phyloP scores from a whole-genome alignment of 2,797 vertebrate species.

The Anisognathus igniventris region DNA sequence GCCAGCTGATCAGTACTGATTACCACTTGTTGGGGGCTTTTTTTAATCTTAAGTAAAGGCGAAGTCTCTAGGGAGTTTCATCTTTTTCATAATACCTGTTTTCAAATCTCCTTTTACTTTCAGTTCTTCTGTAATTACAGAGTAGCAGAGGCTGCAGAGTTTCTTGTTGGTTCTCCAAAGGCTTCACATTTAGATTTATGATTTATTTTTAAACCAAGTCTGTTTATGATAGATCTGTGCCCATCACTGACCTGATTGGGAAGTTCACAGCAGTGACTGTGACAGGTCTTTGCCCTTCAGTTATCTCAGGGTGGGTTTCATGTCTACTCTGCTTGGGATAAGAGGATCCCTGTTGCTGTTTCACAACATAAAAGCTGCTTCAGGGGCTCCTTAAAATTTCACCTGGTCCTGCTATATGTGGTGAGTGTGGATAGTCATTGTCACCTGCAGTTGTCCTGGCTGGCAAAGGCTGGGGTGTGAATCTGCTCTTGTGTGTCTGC shows the following conservation, averaged over 20 bases:
- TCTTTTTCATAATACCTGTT: background rate
- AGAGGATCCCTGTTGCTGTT: background rate
- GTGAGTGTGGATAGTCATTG: background rate
- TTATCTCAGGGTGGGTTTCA: background rate
- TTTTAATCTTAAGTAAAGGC: background rate
- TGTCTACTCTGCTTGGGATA: too few species aligned
- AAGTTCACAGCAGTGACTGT: background rate
- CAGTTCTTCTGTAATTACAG: background rate
- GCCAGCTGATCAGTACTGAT: background rate
- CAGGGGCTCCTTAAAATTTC: background rate
- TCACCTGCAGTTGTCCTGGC: background rate
- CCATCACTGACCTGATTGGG: background rate
- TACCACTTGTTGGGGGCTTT: background rate
- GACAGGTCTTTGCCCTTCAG: background rate
- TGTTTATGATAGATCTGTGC: background rate
- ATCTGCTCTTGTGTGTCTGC: background rate
- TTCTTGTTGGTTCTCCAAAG: background rate
- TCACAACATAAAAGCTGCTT: background rate
- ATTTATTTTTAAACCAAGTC: background rate
- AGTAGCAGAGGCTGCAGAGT: background rate
- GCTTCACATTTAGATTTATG: background rate
- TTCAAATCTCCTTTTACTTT: constrained; percentile 44
- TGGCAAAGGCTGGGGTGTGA: background rate
- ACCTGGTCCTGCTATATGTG: background rate
- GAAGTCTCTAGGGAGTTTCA: background rate